Evolutionary conservation across 1,140 invertebrate species (phyloP), one percentile per base, ranked within the genome.

Genomic region (Gonioctena quinquepunctata): DNA sequence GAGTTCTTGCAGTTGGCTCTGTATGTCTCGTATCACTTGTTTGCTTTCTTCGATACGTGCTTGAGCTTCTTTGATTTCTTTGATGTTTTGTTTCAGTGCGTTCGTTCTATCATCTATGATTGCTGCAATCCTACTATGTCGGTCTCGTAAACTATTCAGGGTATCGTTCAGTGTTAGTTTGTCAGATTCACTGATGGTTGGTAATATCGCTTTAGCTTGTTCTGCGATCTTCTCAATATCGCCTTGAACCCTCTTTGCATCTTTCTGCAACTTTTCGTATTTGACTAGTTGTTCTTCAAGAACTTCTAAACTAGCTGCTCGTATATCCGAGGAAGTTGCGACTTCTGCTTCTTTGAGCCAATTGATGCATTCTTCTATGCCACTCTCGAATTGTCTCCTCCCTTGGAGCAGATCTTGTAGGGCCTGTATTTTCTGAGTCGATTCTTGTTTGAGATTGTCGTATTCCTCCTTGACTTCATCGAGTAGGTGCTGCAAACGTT

Each of bases 331-430:
- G 11, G 92, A 91, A 0, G 93, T 90, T 11, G 93, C 90, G 5
- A 94, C 92, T 85, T 96, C 94, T 54, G 93, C 93, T 86, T 96
- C 91, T 61, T 93, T 92, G 18, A 96, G 84, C 94, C 94, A 96
- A 71, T 93, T 89, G 71, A 92, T 88, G 79, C 92, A 93, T 73
- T 91, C 90, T 66, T 93, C 90, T 50, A 94, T 86, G 68, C 93
- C 90, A 62, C 87, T 89, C 83, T 96, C 94, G 77, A 96, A 94
- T 16, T 90, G 86, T 80, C 90, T 91, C 74, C 94, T 87, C 18
- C 89, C 89, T 82, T 91, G 88, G 8, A 95, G 82, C 8, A 94
- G 84, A 84, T 93, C 92, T 23, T 86, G 88, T 3, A 95, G 80
- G 3, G 90, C 88, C 19, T 89, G 87, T 70, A 93, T 88, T 74